A percentile compares a stretch with the other conserved stretches of the same genome.
Conservation (phyloP, 1,140 invertebrate species). For the Heliothis virescens region DNA sequence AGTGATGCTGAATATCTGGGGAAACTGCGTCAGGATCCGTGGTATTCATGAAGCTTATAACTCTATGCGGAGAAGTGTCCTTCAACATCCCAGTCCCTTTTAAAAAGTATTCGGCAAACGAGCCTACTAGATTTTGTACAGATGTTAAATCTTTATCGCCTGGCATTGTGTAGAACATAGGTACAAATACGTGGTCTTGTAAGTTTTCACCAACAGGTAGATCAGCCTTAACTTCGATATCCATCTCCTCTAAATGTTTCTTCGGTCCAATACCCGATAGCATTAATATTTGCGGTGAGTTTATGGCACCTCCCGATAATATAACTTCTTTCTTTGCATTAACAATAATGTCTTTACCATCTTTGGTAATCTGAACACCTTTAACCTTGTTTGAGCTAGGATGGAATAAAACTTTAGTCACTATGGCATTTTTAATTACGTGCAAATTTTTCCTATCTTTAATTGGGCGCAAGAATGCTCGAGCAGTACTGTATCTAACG, state of each 20-base stretch:
- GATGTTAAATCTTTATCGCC: constrained; percentile 51
- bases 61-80: constrained; percentile 57
- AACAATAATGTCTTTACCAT: constrained; percentile 80
- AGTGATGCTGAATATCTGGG: constrained; percentile 69
- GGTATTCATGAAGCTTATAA: constrained; percentile 67
- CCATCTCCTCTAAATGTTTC: constrained; percentile 88
- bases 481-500: constrained; percentile 72
- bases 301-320: constrained; percentile 89
- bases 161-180: constrained; percentile 58
- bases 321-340: constrained; percentile 89
- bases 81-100: constrained; percentile 57
- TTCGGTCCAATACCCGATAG: constrained; percentile 91
- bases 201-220: constrained; percentile 89
- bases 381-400: constrained; percentile 81
- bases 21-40: constrained; percentile 55
- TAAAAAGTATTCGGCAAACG: constrained; percentile 57
- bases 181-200: constrained; percentile 87
- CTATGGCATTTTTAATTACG: constrained; percentile 88
- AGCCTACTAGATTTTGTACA: constrained; percentile 46
- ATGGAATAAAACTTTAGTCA: constrained; percentile 88
- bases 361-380: constrained; percentile 87
- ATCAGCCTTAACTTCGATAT: constrained; percentile 87
- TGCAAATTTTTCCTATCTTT: constrained; percentile 89
- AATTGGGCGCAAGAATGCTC: constrained; percentile 85
- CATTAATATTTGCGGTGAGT: constrained; percentile 90